Percentiles rank a stretch among this genome's conserved stretches.
These are phyloP conservation scores for Epistrophe grossulariae DNA, from an alignment of 2,888 invertebrate species.

Conservation along the genomic window DNA sequence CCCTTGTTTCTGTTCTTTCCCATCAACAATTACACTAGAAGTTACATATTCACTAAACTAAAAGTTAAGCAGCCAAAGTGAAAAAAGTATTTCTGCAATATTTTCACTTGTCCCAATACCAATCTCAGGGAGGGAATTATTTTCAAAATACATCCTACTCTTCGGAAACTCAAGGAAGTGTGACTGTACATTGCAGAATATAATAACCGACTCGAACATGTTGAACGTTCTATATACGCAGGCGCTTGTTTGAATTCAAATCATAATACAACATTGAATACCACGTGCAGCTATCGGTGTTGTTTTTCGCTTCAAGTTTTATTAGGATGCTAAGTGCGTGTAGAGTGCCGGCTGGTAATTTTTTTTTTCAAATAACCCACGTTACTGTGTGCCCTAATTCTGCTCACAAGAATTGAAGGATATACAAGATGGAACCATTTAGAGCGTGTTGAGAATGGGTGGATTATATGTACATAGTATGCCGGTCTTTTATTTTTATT, in stretches of 20 bases:
- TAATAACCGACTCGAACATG: not conserved
- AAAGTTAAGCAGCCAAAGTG: too few relatives aligned
- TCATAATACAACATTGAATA: constrained; percentile 61
- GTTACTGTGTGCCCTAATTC: constrained; percentile 28
- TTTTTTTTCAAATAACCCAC: not conserved
- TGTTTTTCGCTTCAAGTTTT: not conserved
- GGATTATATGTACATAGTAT: not conserved
- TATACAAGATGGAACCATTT: constrained; percentile 6
- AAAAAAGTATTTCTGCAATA: not conserved
- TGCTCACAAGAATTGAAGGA: too few relatives aligned
- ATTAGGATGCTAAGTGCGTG: constrained; percentile 41
- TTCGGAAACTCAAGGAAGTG: not conserved
- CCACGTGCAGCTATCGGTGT: not conserved
- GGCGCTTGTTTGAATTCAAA: constrained; percentile 28
- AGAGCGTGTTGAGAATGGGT: not conserved
- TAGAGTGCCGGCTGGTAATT: constrained; percentile 35
- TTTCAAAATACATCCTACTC: not conserved
- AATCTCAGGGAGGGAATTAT: not conserved
- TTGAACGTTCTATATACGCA: not conserved
- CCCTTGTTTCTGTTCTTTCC: too few relatives aligned
- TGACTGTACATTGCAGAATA: not conserved
- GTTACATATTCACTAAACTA: too few relatives aligned
- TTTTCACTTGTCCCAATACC: not conserved
- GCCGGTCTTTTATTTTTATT: constrained; percentile 8
- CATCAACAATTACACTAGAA: too few relatives aligned